These are phyloP conservation scores for Synaphobranchus kaupii DNA, from an alignment of 2,797 vertebrate genomes.

Conservation along the genomic window DNA sequence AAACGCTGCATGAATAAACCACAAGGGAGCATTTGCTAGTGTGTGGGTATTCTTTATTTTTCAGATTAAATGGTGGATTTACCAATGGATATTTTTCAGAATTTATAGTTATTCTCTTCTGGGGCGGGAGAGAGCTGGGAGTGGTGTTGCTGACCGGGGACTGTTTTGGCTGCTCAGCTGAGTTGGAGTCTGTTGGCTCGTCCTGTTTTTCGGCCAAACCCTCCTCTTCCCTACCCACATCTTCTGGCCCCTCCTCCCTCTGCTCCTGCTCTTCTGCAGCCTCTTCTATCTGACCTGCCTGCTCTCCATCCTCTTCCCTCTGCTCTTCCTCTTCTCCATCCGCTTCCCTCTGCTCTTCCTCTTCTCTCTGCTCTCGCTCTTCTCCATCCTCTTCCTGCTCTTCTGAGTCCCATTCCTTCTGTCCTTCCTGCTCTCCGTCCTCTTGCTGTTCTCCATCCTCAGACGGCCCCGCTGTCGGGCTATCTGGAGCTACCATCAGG, in stretches of 20 bases:
- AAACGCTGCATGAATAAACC: too few species aligned
- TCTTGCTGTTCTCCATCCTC: conserved; percentile 25
- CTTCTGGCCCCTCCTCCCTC: background rate
- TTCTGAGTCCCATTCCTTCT: background rate
- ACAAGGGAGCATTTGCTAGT: too few species aligned
- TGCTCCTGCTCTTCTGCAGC: conserved; percentile 14
- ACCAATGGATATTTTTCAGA: conserved; percentile 67
- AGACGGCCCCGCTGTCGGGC: background rate
- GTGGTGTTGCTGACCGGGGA: conserved; percentile 68
- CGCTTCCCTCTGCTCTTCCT: background rate
- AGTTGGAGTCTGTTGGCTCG: background rate
- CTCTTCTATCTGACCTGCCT: background rate
- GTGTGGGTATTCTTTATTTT: too few species aligned
- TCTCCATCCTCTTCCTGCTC: conserved; percentile 12
- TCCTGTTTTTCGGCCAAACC: background rate
- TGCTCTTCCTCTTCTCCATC: conserved; percentile 15
- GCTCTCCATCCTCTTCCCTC: background rate
- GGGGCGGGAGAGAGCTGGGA: conserved; percentile 56
- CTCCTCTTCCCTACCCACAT: background rate
- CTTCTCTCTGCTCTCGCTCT: background rate
- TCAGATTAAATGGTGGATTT: conserved; percentile 40
- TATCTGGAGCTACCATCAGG: background rate
- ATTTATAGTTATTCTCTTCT: conserved; percentile 32
- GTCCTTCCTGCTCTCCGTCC: background rate
- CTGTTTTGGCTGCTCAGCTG: background rate